These are phyloP conservation scores for Nephrotoma appendiculata DNA, from an alignment of 2,888 invertebrate genomes.

Conservation along the genomic window DNA sequence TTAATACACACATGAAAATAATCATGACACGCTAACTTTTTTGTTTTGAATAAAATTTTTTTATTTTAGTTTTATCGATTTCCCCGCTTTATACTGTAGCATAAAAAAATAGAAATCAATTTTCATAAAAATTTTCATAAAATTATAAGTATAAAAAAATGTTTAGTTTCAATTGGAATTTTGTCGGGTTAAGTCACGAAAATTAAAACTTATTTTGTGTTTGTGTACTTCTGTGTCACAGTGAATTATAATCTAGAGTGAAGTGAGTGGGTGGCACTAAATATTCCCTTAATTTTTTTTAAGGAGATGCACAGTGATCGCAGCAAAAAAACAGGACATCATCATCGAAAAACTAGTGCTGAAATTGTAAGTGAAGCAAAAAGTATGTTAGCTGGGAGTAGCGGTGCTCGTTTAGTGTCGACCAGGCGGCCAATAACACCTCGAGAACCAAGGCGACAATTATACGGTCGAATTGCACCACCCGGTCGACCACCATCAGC, in stretches of 20 bases:
- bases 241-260: background rate
- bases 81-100: background rate
- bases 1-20: background rate
- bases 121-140: background rate
- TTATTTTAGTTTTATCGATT: background rate
- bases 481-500: conserved; percentile 56
- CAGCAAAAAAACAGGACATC: background rate
- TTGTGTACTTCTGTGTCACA: background rate
- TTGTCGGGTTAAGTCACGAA: background rate
- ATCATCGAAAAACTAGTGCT: conserved; percentile 51
- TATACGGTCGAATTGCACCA: conserved; percentile 48
- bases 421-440: conserved; percentile 81
- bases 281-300: background rate
- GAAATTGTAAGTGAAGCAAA: conserved; percentile 69
- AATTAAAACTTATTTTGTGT: background rate
- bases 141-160: background rate
- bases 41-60: background rate
- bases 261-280: background rate
- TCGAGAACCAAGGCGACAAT: conserved; percentile 58
- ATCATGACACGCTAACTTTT: background rate
- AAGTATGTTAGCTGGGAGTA: conserved; percentile 36
- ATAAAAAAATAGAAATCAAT: background rate
- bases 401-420: conserved; percentile 38
- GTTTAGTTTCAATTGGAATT: background rate
- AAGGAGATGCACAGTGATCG: conserved; percentile 1